Evolutionary conservation across 2,113 vertebrate genomes (phyloP).

Genomic region (Propithecus coquereli): DNA sequence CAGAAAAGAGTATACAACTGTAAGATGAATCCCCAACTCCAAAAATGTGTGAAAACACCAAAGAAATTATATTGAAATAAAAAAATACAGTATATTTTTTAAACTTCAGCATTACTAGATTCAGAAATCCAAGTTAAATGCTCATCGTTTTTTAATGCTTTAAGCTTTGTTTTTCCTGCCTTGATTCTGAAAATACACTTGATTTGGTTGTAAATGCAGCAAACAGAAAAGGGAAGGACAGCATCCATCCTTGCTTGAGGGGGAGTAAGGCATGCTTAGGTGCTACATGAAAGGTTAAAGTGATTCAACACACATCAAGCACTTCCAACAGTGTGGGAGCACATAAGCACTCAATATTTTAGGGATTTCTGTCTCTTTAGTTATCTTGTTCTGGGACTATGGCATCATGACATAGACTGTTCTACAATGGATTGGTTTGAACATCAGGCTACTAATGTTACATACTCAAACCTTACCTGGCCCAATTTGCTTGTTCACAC

Average conservation of each 20-base stretch:
- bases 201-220: background rate
- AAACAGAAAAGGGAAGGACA: background rate
- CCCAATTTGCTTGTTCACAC: background rate
- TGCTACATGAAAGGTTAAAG: background rate
- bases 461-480: background rate
- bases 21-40: background rate
- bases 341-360: background rate
- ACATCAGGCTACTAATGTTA: background rate
- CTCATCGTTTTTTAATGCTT: background rate
- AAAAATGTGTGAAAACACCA: background rate
- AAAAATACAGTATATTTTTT: background rate
- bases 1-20: background rate
- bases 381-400: background rate
- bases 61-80: background rate
- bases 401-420: background rate
- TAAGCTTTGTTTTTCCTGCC: background rate
- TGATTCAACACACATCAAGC: background rate
- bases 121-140: slow-evolving; percentile 17
- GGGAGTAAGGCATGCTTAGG: background rate
- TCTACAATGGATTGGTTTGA: background rate
- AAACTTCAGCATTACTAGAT: slow-evolving; percentile 18
- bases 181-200: slow-evolving; percentile 20
- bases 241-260: background rate
- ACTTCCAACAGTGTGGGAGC: background rate
- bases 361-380: background rate